Evolutionary conservation across 2,113 vertebrate genomes (phyloP), one percentile per base, ranked within the genome.

Genomic region (Forbesichthys agassizii): DNA sequence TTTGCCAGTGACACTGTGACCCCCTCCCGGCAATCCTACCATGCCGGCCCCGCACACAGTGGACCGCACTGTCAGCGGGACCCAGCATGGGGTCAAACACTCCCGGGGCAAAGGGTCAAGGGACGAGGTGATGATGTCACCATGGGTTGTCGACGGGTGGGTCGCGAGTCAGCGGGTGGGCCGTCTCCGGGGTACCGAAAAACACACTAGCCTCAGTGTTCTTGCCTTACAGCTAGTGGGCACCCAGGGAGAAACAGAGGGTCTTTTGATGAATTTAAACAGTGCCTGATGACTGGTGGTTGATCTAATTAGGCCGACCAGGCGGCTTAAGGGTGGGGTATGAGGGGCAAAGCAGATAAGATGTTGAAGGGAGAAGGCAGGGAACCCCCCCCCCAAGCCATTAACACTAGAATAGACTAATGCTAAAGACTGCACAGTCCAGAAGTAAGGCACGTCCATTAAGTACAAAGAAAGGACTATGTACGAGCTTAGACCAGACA

Each of bases 211-310:
- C 56, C 77, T 78, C 62, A 88, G 82, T 92, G 89, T 92, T 90
- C 80, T 88, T 79, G 11, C 47, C 71, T 85, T 61, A 71, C 80
- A 83, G 88, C 85, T 86, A 89, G 78, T 87, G 88, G 88, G 88
- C 83, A 87, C 73, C 81, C 84, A 81, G 71, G 53, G 36, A 48
- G 79, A 84, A 86, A 92, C 89, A 92, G 82, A 83, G 82, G 75
- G 69, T 64, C 79, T 89, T 90, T 92, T 92, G 89, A 92, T 87
- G 85, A 59, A 76, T 82, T 89, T 91, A 90, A 92, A 92, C 88
- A 86, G 84, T 56, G 86, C 84, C 87, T 88, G 90, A 89, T 92
- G 90, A 89, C 86, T 89, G 57, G 53, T 77, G 72, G 73, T 74
- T 90, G 85, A 84, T 86, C 86, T 86, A 88, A 92, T 92, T 92